Conservation (phyloP, 1,140 invertebrate genomes). For the Intoshia linei region DNA sequence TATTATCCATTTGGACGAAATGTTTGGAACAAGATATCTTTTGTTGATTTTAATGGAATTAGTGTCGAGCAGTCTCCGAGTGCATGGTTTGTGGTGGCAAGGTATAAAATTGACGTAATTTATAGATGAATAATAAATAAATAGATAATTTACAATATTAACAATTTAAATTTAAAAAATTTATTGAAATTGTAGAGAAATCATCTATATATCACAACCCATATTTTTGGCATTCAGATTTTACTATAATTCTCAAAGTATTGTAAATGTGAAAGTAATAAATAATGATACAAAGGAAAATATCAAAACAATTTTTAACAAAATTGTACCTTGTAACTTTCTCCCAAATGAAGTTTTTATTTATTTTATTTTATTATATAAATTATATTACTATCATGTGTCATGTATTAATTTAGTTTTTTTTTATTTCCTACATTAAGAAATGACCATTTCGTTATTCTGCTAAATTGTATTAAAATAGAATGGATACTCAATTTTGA, state of each 20-base stretch:
- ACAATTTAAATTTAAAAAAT: neutral
- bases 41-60: conserved; percentile 15
- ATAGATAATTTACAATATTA: neutral
- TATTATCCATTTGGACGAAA: conserved; percentile 19
- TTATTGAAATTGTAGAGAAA: conserved; percentile 12
- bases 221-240: conserved; percentile 17
- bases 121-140: neutral
- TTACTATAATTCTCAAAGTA: conserved; percentile 15
- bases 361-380: neutral
- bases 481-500: conserved; percentile 20
- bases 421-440: neutral
- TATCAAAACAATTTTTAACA: conserved; percentile 18
- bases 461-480: neutral
- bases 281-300: conserved; percentile 21
- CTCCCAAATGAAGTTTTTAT: conserved; percentile 17
- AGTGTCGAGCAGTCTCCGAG: conserved; percentile 15
- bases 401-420: neutral
- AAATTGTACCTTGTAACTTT: conserved; percentile 19
- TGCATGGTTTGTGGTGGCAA: conserved; percentile 20
- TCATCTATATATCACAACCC: conserved; percentile 18
- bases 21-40: conserved; percentile 21
- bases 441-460: neutral
- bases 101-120: conserved; percentile 8
- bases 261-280: conserved; percentile 17
- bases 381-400: neutral